Conservation (phyloP, 2,797 vertebrate species). For the Parotocinclus haroldoi region DNA sequence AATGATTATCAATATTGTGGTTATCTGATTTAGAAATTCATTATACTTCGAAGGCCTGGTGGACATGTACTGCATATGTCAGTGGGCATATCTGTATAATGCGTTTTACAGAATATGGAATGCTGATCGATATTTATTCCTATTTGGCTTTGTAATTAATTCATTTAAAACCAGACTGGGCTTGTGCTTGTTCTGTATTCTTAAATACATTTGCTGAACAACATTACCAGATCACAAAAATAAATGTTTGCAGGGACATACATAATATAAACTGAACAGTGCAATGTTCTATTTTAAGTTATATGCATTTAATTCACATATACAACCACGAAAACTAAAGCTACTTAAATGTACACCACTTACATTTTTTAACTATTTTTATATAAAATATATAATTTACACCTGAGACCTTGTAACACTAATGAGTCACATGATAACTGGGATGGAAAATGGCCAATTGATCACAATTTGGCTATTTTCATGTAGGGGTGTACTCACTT, state of each 20-base stretch:
- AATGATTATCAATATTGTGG: neutral
- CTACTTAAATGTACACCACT: too few relatives aligned
- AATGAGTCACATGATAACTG: too few relatives aligned
- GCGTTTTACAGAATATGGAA: slow-evolving; percentile 9
- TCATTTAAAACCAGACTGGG: slow-evolving; percentile 5
- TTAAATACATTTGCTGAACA: neutral
- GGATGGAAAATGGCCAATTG: too few relatives aligned
- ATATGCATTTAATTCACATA: too few relatives aligned
- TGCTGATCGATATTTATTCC: slow-evolving; percentile 15
- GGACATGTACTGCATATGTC: neutral
- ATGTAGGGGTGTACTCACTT: too few relatives aligned
- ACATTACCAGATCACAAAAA: neutral
- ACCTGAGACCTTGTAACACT: too few relatives aligned
- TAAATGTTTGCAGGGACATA: neutral
- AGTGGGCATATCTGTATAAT: slow-evolving; percentile 2
- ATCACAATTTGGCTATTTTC: too few relatives aligned
- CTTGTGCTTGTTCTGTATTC: neutral
- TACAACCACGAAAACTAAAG: too few relatives aligned
- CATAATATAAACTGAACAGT: too few relatives aligned
- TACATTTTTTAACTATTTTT: too few relatives aligned
- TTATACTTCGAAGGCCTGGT: neutral
- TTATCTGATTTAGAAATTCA: neutral
- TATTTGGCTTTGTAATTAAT: slow-evolving; percentile 1
- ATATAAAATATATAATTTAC: too few relatives aligned
- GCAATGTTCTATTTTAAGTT: too few relatives aligned